Conservation (phyloP, 2,113 vertebrate genomes). For the Pangasianodon gigas region DNA sequence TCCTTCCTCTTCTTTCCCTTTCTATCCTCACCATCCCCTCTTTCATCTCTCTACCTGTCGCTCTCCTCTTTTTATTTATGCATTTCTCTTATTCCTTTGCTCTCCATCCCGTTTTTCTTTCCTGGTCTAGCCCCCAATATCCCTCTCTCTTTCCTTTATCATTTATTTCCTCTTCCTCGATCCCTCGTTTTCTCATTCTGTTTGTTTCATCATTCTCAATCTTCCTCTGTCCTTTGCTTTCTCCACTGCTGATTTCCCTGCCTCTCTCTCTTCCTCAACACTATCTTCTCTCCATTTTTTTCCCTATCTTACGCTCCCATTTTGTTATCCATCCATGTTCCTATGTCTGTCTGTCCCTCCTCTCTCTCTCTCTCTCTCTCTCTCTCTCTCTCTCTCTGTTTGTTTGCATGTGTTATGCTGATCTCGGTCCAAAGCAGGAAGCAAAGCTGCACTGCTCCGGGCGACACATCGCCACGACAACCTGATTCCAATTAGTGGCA, state of each 20-base stretch:
- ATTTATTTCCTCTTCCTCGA: neutral
- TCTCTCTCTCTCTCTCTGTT: neutral
- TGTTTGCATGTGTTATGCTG: constrained; percentile 26
- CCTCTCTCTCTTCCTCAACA: neutral
- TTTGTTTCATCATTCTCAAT: neutral
- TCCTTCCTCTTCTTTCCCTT: neutral
- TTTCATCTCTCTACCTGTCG: neutral
- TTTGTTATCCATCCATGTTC: neutral
- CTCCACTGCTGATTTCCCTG: neutral
- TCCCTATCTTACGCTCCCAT: too few relatives aligned
- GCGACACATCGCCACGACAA: constrained; percentile 56
- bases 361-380: neutral
- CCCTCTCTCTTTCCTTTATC: neutral
- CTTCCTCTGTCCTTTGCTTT: neutral
- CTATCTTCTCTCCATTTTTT: neutral
- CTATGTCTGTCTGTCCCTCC: constrained; percentile 1
- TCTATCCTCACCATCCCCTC: neutral
- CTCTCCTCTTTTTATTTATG: neutral
- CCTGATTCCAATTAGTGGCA: constrained; percentile 76
- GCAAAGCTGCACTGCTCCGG: constrained; percentile 51
- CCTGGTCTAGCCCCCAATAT: neutral
- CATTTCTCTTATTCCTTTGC: neutral
- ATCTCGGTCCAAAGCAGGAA: constrained; percentile 53
- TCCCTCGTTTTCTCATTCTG: neutral
- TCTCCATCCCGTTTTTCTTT: neutral